These are phyloP conservation scores for Melitaea cinxia DNA, from an alignment of 1,140 invertebrate genomes.

Conservation along the genomic window DNA sequence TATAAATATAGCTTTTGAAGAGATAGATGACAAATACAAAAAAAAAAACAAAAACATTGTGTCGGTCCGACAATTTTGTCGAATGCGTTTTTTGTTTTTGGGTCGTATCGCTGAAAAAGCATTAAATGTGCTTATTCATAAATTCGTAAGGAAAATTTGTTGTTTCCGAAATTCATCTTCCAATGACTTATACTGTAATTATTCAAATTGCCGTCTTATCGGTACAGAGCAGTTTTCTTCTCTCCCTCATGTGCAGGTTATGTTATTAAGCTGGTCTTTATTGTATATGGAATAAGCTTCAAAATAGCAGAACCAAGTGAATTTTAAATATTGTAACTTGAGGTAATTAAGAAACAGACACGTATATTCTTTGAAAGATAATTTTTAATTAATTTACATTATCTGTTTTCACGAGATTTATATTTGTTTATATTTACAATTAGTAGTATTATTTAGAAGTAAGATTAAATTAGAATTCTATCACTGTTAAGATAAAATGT, in stretches of 20 bases:
- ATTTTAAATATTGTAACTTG: conserved; percentile 9
- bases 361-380: not conserved
- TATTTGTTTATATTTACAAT: not conserved
- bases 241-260: not conserved
- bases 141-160: conserved; percentile 30
- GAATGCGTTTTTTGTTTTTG: not conserved
- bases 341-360: conserved; percentile 14
- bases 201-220: conserved; percentile 73
- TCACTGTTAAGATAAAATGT: too few relatives aligned
- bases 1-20: too few relatives aligned
- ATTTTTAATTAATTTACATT: not conserved
- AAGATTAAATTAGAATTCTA: too few relatives aligned
- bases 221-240: conserved; percentile 60
- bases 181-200: conserved; percentile 59
- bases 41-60: too few relatives aligned
- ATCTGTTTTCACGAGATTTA: not conserved
- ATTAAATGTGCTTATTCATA: conserved; percentile 7
- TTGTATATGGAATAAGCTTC: conserved; percentile 21
- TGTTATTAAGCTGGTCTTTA: conserved; percentile 29
- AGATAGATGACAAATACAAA: too few relatives aligned
- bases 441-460: too few relatives aligned
- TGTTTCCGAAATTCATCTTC: conserved; percentile 62
- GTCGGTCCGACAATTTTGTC: not conserved
- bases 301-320: conserved; percentile 13
- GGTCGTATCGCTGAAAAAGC: not conserved